Percentiles rank a stretch among this genome's conserved stretches.
These are phyloP conservation scores for Hyperopisus bebe DNA, from an alignment of 2,113 vertebrate genomes.

Conservation along the genomic window DNA sequence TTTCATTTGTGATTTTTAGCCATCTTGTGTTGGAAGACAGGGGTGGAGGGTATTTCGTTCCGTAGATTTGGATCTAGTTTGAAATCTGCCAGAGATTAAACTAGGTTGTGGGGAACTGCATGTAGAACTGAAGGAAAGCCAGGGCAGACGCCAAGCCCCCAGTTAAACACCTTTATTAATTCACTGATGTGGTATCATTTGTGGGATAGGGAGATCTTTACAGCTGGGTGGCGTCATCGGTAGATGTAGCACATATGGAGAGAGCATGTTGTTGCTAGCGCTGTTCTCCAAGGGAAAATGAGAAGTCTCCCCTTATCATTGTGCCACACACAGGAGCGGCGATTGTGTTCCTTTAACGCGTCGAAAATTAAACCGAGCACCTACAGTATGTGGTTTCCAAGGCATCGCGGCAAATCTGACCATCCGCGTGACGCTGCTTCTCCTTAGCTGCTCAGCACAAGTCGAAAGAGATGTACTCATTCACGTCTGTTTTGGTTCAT, in stretches of 20 bases:
- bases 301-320: not conserved
- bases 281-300: not conserved
- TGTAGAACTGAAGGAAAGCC: not conserved
- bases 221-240: not conserved
- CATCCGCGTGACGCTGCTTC: not conserved
- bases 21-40: not conserved
- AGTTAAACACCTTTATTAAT: not conserved
- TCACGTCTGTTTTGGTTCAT: not conserved
- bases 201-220: not conserved
- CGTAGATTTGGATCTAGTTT: not conserved
- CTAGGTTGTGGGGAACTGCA: too few species aligned
- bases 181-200: not conserved
- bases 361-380: not conserved
- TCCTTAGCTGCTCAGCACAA: not conserved
- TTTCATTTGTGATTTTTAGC: not conserved
- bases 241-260: not conserved
- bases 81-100: not conserved
- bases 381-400: not conserved
- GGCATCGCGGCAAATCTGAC: not conserved
- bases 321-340: not conserved
- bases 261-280: not conserved
- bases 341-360: not conserved
- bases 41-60: not conserved
- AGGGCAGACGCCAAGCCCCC: too few species aligned
- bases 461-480: not conserved